Evolutionary conservation across 1,140 invertebrate species (phyloP), one percentile per base, ranked within the genome.

Genomic region (Galendromus occidentalis): DNA sequence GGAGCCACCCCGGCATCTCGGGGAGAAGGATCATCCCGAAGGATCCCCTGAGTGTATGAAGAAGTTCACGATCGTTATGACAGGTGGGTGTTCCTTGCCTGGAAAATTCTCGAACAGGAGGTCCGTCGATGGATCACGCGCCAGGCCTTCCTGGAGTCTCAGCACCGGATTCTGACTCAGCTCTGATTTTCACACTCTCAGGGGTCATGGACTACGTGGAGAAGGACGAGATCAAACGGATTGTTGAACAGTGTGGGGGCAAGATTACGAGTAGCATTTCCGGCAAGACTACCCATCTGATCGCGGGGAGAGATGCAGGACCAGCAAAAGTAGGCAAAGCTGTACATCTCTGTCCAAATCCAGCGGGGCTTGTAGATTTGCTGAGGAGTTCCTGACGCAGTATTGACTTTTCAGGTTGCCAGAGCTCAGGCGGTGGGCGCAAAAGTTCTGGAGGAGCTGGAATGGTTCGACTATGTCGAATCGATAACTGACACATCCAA

Each of bases 191-290:
- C 75, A 75, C 94, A 7, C 76, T 90, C 45, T 92, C 88, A 67
- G 91, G 91, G 22, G 85, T 93, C 5, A 77, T 91, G 12, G 90
- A 93, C 72, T 91, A 87, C 0, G 79, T 95, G 69, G 88, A 91
- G 72, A 79, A 85, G 33, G 85, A 90, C 39, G 88, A 91, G 71
- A 82, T 83, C 22, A 80, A 81, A 44, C 80, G 80, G 22, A 74
- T 91, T 12, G 83, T 93, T 29, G 82, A 82, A 66, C 82, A 84
- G 69, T 87, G 87, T 75, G 88, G 89, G 25, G 91, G 90, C 0
- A 82, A 82, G 74, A 79, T 88, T 0, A 84, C 86, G 65, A 79
- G 76, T 18, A 74, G 77, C 42, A 76, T 94, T 14, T 90, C 88
- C 65, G 84, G 82, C 70, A 90, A 86, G 78, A 85, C 89, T 0